Conservation (phyloP, 2,888 invertebrate species). For the Acheta domesticus region DNA sequence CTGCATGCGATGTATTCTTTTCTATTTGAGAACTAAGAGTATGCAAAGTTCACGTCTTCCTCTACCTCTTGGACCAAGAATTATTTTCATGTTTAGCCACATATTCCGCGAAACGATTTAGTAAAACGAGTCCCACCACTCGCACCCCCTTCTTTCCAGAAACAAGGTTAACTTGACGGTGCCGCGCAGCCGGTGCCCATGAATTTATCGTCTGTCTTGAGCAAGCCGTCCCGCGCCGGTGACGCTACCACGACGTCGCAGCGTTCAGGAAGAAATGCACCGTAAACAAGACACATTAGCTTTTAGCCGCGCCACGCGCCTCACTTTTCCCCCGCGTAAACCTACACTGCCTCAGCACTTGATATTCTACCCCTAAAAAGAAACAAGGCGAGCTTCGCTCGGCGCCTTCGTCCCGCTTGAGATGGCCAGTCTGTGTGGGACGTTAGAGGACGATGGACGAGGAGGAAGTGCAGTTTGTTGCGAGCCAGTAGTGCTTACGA, state of each 20-base stretch:
- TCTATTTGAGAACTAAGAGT: too few relatives aligned
- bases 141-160: too few relatives aligned
- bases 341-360: not conserved
- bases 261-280: not conserved
- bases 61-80: too few relatives aligned
- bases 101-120: too few relatives aligned
- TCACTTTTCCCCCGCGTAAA: not conserved
- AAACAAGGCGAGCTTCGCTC: not conserved
- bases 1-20: too few relatives aligned
- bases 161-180: too few relatives aligned
- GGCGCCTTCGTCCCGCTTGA: not conserved
- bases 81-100: too few relatives aligned
- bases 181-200: too few relatives aligned
- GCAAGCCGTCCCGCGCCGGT: too few relatives aligned
- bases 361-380: not conserved
- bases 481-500: not conserved
- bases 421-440: not conserved
- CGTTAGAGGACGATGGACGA: not conserved
- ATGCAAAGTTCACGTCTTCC: too few relatives aligned
- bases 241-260: not conserved
- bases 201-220: too few relatives aligned
- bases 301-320: not conserved
- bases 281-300: conserved; percentile 18
- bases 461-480: not conserved
- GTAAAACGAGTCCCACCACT: too few relatives aligned